Base-by-base conservation (phyloP, 2,888 invertebrate species). In the Thymelicus acteon region DNA sequence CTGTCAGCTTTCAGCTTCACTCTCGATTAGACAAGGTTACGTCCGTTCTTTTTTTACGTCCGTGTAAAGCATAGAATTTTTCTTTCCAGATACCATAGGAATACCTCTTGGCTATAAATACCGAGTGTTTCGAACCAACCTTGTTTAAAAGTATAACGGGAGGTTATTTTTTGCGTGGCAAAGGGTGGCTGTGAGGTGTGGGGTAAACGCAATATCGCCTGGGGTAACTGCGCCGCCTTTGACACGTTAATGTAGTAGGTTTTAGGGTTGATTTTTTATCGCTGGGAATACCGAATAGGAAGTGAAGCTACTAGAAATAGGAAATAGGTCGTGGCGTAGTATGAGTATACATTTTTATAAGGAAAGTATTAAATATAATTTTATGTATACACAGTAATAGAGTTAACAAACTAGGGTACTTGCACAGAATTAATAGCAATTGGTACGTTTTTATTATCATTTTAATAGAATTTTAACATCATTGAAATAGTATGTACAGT, bases 121-220 rank as follows among this genome's bases (percentile, higher is more conserved):
- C 57, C 54, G 24, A 57, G 40, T 57, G 54, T 37, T 62, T 68
- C 54, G 54, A 63, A 63, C 8, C 57, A 68, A 37, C 57, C 57
- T 54, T 68, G 57, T 69, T 63, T 69, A 63, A 69, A 69, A 69
- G 62, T 69, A 69, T 63, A 69, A 69, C 63, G 63, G 62, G 68
- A 15, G 68, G 37, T 63, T 64, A 63, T 63, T 60, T 70, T 70
- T 70, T 60, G 57, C 57, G 63, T 40, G 12, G 24, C 15, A 58
- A 69, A 62, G 48, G 69, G 57, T 47, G 60, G 15, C 49, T 60
- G n/a, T 61, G 54, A 69, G 68, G 68, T 69, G 69, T 48, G 61
- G 31, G 37, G 62, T n/a, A 48, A 61, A 57, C 37, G 68, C 62
- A 68, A 65, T 39, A 64, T 70, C 49, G 69, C 58, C 63, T 60